Percentiles rank a stretch among this genome's conserved stretches.
These are phyloP conservation scores for Trochalopteron elliotii DNA, from an alignment of 2,113 vertebrate species.

Conservation along the genomic window DNA sequence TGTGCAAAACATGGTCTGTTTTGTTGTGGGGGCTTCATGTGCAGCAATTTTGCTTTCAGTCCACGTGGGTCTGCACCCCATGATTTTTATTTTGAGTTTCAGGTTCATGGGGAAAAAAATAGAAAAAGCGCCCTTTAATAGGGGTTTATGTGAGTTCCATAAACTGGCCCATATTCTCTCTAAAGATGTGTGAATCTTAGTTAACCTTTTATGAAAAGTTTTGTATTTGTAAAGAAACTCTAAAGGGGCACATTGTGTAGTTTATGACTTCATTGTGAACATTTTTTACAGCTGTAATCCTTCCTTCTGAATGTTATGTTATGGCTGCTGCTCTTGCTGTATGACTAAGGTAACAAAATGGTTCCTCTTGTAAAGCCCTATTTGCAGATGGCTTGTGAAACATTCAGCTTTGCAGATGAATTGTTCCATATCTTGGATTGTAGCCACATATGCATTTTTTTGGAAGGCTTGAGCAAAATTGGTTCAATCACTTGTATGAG, in stretches of 20 bases:
- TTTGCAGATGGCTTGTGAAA: constrained; percentile 61
- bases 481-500: not conserved
- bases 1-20: constrained; percentile 23
- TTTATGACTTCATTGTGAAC: constrained; percentile 50
- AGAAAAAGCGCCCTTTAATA: not conserved
- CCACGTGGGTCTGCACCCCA: not conserved
- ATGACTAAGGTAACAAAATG: constrained; percentile 32
- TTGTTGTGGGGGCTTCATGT: constrained; percentile 1
- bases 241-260: constrained; percentile 14
- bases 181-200: constrained; percentile 51
- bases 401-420: not conserved
- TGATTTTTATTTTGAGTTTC: constrained; percentile 44
- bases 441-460: not conserved
- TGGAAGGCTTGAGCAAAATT: not conserved
- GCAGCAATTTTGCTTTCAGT: not conserved
- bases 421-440: not conserved
- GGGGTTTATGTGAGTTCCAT: not conserved
- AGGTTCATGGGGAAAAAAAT: not conserved
- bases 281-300: constrained; percentile 39
- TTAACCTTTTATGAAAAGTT: not conserved
- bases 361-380: not conserved
- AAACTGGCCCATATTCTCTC: not conserved
- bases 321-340: not conserved
- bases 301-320: constrained; percentile 32
- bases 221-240: constrained; percentile 31